Evolutionary conservation across 1,140 invertebrate genomes (phyloP), one percentile per base, ranked within the genome.

Genomic region (Drosophila pseudoananassae): DNA sequence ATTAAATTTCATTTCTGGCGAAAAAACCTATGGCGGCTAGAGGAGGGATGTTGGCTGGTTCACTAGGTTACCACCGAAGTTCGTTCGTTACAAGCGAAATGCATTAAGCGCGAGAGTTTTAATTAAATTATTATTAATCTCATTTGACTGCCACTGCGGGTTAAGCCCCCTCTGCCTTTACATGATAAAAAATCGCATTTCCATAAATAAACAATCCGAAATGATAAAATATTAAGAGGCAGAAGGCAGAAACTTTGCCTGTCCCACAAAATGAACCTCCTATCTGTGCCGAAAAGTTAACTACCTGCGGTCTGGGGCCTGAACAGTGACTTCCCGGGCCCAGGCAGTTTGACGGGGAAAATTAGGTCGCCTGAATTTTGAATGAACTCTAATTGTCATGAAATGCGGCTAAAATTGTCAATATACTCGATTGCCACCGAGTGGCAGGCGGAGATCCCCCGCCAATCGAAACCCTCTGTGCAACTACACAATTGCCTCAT

Each of bases 101-200:
- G 82, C 81, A 87, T 84, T 84, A 84, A 80, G 72, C 81, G 61
- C 60, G 54, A 46, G 72, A 74, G 78, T 70, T 87, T 84, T 84
- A 87, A 84, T 84, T 84, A 87, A 87, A 87, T 84, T 84, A 84
- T 84, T 87, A 81, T 84, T 85, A 87, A 84, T 87, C 81, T 81
- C 73, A 81, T 84, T 85, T 64, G 23, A 73, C 45, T 83, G 69
- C 43, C 46, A 40, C 54, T 50, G 53, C 23, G 54, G 36, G 43
- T 54, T 27, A 12, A 54, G 33, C 47, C 23, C 43, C 12, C 2
- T 45, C 55, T 14, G 49, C 52, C 43, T 25, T 12, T 20, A 40
- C 65, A 33, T 52, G 45, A 47, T 49, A 27, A 36, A 73, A 46
- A 81, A 56, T 63, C 53, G 55, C 52, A 76, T 85, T 85, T 69